Base-by-base conservation (phyloP, 2,888 invertebrate genomes). In the Agapetus fuscipes region DNA sequence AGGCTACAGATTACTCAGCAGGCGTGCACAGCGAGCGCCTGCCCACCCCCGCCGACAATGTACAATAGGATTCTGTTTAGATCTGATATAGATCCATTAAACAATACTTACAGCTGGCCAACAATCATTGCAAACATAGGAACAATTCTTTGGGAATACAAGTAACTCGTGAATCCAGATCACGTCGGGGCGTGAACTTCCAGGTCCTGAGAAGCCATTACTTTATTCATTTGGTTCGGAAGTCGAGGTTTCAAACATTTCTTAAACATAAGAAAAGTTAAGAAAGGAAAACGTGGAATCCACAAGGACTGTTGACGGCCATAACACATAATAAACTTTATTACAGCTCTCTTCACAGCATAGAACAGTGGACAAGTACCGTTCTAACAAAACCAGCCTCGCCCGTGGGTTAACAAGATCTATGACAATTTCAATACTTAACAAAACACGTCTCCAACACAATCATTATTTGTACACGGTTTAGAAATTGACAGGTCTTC, bases 1-100 rank as follows among this genome's bases (percentile, higher is more conserved):
- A 42, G 43, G 46, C 48, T 48, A 48, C 46, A 46, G 46, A 44
- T 42, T 44, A 41, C 41, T 41, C 41, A 40, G 45, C 45, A 43
- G 43, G 48, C 48, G 37, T 41, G 43, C 43, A 40, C 45, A 41
- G 45, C 36, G 37, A 40, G 45, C 37, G 39, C 38, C 45, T 43
- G 48, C 45, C 40, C 44, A 39, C 41, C 30, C 37, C 37, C 38
- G 48, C 43, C 43, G 43, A 45, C 39, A 32, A 31, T 38, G 33
- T 34, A 35, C 25, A 40, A 34, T 38, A 42, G 36, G 42, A 40
- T 34, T 43, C 35, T 17, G 27, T 36, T 36, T 24, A 39, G 28
- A 30, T 43, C 43, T 31, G 17, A 34, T 16, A 35, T 12, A 35
- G 35, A 40, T 35, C 40, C 7, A 26, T 26, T 13, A 17, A 38